Conservation (phyloP, 2,797 vertebrate genomes). For the Enteromius fasciolatus region DNA sequence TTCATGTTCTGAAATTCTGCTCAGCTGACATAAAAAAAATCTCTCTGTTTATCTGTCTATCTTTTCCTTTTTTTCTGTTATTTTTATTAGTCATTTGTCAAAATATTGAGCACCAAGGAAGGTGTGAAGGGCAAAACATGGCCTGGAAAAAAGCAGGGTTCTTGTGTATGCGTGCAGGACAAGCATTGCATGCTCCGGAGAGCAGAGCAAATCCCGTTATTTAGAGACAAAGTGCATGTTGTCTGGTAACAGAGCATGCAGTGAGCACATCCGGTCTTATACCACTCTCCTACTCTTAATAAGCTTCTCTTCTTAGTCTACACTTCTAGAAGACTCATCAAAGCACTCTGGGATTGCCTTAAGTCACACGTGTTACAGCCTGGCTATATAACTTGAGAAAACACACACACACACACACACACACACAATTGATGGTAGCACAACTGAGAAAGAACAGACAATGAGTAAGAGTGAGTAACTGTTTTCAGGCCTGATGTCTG, state of each 20-base stretch:
- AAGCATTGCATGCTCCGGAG: conserved; percentile 33
- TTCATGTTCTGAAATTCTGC: background rate
- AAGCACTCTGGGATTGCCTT: conserved; percentile 1
- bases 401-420: background rate
- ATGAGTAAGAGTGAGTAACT: conserved; percentile 30
- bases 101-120: background rate
- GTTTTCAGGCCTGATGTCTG: conserved; percentile 13
- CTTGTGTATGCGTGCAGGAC: background rate
- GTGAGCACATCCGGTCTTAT: conserved; percentile 10
- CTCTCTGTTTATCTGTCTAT: too few species aligned
- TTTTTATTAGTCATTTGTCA: too few species aligned
- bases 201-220: conserved; percentile 41
- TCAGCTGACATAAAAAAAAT: too few species aligned
- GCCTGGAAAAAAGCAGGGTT: background rate
- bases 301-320: background rate
- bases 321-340: conserved; percentile 26
- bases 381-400: background rate
- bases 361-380: conserved; percentile 2
- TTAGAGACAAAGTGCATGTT: conserved; percentile 36
- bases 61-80: too few species aligned
- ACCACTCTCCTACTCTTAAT: background rate
- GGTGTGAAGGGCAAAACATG: conserved; percentile 5
- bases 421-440: background rate
- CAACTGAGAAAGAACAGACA: background rate
- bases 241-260: conserved; percentile 19